Evolutionary conservation across 2,888 invertebrate genomes (phyloP), one percentile per base, ranked within the genome.

Genomic region (Rhyacophila evoluta): DNA sequence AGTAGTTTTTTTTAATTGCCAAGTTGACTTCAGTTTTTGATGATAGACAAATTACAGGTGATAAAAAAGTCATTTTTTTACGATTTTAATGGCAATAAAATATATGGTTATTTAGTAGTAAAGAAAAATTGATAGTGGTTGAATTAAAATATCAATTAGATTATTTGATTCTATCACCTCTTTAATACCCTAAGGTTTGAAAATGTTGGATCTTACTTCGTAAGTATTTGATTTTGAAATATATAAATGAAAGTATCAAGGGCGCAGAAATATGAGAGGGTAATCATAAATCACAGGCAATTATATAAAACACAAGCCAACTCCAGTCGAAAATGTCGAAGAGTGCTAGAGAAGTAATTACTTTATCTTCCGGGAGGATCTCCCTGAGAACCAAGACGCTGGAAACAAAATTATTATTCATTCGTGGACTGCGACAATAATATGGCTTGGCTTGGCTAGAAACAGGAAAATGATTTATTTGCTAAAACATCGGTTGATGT

Each of bases 211-310:
- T n/a, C n/a, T n/a, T n/a, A n/a, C n/a, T n/a, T n/a, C n/a, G n/a
- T n/a, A n/a, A n/a, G n/a, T n/a, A n/a, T n/a, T n/a, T n/a, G 15
- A 39, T 39, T 39, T 39, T 12, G 4, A 6, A 39, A 39, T 39
- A 39, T 39, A n/a, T n/a, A 12, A 6, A 6, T 39, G 3, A 19
- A 55, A 55, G 55, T 55, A 55, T 55, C 19, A 55, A 19, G 11
- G 5, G n/a, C 8, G 55, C 55, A 55, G 55, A 55, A 55, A 55
- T 55, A 19, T 55, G 55, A 55, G 19, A 55, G 15, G 2, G 55
- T 25, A 19, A 41, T 67, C 37, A 74, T 78, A 81, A 79, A 79
- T 81, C 81, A 78, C 19, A 29, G 72, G 71, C 81, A 81, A 81
- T 81, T 81, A 79, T 78, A 75, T 77, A 69, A 75, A 68, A 74